These are phyloP conservation scores for Hylaea fasciaria DNA, from an alignment of 2,888 invertebrate genomes.

Conservation along the genomic window DNA sequence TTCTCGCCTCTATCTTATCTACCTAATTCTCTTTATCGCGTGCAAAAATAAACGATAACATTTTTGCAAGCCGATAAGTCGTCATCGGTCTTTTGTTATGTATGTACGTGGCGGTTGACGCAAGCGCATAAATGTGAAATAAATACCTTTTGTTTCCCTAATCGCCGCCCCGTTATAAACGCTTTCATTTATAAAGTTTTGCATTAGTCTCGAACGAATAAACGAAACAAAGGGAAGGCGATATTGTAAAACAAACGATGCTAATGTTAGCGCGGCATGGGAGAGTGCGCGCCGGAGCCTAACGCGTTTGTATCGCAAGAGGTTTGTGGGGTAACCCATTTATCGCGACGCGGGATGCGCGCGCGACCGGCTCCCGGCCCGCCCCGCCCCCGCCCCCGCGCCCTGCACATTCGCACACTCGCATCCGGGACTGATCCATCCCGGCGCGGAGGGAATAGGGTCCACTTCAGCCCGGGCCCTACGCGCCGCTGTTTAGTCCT, in stretches of 20 bases:
- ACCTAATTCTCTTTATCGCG: conserved; percentile 62
- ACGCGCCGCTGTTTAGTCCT: conserved; percentile 51
- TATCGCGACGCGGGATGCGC: conserved; percentile 68
- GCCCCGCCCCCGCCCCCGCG: conserved; percentile 39
- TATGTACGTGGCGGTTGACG: conserved; percentile 47
- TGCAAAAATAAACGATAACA: conserved; percentile 60
- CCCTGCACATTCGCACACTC: conserved; percentile 57
- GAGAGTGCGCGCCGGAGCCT: conserved; percentile 39
- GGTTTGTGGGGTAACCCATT: conserved; percentile 84
- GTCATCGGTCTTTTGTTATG: conserved; percentile 49
- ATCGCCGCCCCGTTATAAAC: conserved; percentile 26
- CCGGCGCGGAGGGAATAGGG: conserved; percentile 47
- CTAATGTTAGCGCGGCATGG: conserved; percentile 37
- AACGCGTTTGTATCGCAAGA: conserved; percentile 75
- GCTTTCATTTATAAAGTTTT: conserved; percentile 19
- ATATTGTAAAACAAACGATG: conserved; percentile 19
- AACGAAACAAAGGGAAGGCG: conserved; percentile 23
- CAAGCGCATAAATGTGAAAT: conserved; percentile 41
- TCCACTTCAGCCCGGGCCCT: conserved; percentile 42
- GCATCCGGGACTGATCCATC: conserved; percentile 67
- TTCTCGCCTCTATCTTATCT: conserved; percentile 63
- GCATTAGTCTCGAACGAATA: conserved; percentile 17
- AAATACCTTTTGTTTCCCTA: conserved; percentile 39
- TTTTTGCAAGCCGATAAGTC: conserved; percentile 62
- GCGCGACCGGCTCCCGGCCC: conserved; percentile 66